Percentiles rank a stretch among this genome's conserved stretches.
Evolutionary conservation across 2,113 vertebrate species (phyloP).

Genomic region (Myrmecophaga tridactyla): DNA sequence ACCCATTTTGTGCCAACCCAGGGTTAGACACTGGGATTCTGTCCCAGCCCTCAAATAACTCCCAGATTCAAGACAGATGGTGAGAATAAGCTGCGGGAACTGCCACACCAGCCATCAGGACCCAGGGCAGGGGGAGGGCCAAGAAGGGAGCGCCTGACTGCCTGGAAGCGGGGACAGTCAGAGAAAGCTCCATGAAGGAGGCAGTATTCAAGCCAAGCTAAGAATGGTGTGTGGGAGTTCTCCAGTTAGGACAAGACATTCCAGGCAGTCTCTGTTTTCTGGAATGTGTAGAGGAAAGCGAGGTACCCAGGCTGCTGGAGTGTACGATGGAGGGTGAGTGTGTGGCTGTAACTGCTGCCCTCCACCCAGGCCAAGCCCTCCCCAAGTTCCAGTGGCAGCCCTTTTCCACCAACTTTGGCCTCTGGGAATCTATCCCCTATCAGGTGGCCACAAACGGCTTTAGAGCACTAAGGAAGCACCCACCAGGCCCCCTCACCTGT

Average conservation of each 20-base stretch:
- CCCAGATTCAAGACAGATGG: background rate
- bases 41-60: background rate
- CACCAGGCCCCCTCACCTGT: background rate
- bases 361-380: background rate
- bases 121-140: background rate
- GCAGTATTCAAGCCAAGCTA: background rate
- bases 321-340: background rate
- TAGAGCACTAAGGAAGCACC: background rate
- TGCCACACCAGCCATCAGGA: background rate
- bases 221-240: background rate
- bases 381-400: background rate
- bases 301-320: background rate
- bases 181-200: background rate
- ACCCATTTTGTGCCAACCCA: background rate
- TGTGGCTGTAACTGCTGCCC: background rate
- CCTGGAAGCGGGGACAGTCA: background rate
- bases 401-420: background rate
- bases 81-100: background rate
- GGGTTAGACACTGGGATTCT: conserved; percentile 4
- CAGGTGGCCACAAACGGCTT: background rate
- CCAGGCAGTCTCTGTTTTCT: background rate
- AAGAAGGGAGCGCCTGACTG: background rate
- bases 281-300: background rate
- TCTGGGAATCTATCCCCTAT: background rate
- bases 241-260: background rate